Base-by-base conservation (phyloP, 2,888 invertebrate genomes). In the Mimas tiliae region DNA sequence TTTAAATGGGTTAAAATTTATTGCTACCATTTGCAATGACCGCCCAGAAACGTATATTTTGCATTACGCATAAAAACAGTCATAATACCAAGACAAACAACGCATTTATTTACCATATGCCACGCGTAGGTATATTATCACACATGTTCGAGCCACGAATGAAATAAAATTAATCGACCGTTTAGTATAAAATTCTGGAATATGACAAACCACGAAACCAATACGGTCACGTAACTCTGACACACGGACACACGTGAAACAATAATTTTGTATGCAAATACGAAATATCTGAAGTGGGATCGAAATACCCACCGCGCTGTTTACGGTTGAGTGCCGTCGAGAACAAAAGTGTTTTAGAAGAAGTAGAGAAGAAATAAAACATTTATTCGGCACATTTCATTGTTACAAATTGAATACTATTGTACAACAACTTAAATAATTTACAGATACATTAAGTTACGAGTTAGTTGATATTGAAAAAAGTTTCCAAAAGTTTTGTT, bases 201-300 rank as follows among this genome's bases (percentile, higher is more conserved):
- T 52, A 70, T 73, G 73, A 74, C 74, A 70, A 76, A 78, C 79
- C 80, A 74, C 79, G 72, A 80, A 80, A 80, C 76, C 77, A 72
- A 79, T 79, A 74, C 64, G 70, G 77, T 80, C 38, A 74, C 81
- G 80, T 81, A 76, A 63, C 63, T 9, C 16, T 8, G 14, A 68
- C 71, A 73, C 76, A 75, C 72, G 77, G 78, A 76, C 73, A 80
- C 38, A 45, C 45, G 45, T 77, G 73, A 72, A 74, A 77, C 83
- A 87, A 79, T 81, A 81, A 88, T 90, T 91, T 87, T 81, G 74
- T 90, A 91, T 91, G 90, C 85, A 87, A 91, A 91, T 89, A 81
- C 74, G 67, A 76, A 70, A 86, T 90, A 91, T 91, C 91, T 89
- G 87, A 90, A 91, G 90, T 88, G 83, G 83, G 86, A 91, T 91